Evolutionary conservation across 2,113 vertebrate species (phyloP).

Genomic region (Orcinus orca): DNA sequence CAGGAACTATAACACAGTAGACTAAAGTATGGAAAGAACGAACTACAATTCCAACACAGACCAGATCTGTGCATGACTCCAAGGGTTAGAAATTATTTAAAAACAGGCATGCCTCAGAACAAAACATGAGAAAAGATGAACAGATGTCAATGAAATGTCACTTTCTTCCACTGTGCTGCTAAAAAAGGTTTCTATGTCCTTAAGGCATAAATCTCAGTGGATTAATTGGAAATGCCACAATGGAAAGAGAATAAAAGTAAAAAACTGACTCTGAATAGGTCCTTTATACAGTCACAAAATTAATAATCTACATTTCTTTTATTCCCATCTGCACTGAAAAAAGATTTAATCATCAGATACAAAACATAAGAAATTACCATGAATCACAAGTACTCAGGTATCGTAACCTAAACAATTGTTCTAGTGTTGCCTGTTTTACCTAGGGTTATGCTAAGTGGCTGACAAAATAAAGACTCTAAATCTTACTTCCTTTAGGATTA

Average conservation of each 20-base stretch:
- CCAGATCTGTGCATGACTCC: neutral
- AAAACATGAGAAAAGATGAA: neutral
- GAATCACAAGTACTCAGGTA: constrained; percentile 44
- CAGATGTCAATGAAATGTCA: constrained; percentile 49
- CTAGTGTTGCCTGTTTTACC: constrained; percentile 6
- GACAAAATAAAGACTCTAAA: constrained; percentile 23
- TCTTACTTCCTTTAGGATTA: constrained; percentile 18
- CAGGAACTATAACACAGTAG: neutral
- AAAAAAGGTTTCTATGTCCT: constrained; percentile 23
- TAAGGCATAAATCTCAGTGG: constrained; percentile 13
- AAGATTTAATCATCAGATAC: constrained; percentile 50
- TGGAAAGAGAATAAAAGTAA: constrained; percentile 53
- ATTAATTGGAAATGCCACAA: constrained; percentile 61
- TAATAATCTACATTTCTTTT: constrained; percentile 26
- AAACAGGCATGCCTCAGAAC: neutral
- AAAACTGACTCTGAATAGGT: constrained; percentile 46
- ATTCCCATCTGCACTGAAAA: neutral
- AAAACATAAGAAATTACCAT: constrained; percentile 52
- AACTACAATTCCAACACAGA: neutral
- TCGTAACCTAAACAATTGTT: constrained; percentile 32
- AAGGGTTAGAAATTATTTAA: constrained; percentile 8
- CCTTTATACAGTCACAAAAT: neutral
- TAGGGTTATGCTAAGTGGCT: neutral
- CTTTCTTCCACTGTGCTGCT: constrained; percentile 13
- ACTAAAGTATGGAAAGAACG: neutral